Evolutionary conservation across 1,140 invertebrate species (phyloP), one percentile per base, ranked within the genome.

Genomic region (Probaryconus sp.): DNA sequence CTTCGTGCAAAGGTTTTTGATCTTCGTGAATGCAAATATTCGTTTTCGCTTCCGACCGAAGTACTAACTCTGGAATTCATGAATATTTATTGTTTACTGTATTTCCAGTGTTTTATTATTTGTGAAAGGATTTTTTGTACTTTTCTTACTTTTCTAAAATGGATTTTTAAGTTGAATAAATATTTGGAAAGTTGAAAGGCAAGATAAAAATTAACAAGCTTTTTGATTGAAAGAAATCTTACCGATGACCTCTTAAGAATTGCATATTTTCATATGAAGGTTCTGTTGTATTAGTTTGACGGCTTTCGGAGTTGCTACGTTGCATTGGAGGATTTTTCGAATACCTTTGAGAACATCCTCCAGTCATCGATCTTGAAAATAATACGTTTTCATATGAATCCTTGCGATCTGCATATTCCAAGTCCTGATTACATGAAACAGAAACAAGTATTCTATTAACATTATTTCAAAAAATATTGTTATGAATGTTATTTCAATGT

Each of bases 191-290:
- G n/a, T n/a, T n/a, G n/a, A n/a, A n/a, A n/a, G n/a, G n/a, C n/a
- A n/a, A n/a, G n/a, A n/a, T n/a, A n/a, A n/a, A n/a, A n/a, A n/a
- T n/a, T n/a, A n/a, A n/a, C n/a, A 31, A 6, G n/a, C 10, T 31
- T 31, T 7, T 31, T 6, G 10, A 31, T 31, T 31, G 2, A 2
- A 31, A 9, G 24, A n/a, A 37, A 21, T n/a, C 5, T 50, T 24
- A 51, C 48, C 48, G 31, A 10, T 31, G 17, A 1, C 14, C 13
- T 10, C 7, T 30, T 17, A 31, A 31, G 33, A 30, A 82, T 6
- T 75, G 68, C 0, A 82, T 40, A 37, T 82, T 82, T 37, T 81
- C 81, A 20, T 82, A 80, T 9, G 67, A 71, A 42, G 73, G 45
- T 11, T 71, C 42, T 14, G 9, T 6, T 1, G 35, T 56, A 21